phyloP scores from a whole-genome alignment of 2,113 vertebrate species.

The Mormoops blainvillei region DNA sequence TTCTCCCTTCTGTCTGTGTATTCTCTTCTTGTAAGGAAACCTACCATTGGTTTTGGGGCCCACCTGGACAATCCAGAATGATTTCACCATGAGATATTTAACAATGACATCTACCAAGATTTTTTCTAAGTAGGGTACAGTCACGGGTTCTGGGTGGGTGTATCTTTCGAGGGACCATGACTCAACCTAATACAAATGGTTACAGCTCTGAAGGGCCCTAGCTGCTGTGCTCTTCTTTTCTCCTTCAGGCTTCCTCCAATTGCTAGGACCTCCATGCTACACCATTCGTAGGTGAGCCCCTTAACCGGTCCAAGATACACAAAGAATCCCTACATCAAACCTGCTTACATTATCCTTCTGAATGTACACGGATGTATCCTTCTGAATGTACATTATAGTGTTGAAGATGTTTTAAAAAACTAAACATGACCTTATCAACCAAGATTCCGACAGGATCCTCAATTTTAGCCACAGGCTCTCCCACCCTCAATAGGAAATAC shows the following conservation, averaged over 20 bases:
- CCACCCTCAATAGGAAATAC: no score
- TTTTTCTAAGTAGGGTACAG: neutral
- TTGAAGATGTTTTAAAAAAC: neutral
- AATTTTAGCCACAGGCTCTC: neutral
- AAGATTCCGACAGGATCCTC: neutral
- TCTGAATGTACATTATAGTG: neutral
- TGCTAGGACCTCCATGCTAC: neutral
- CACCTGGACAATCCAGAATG: neutral
- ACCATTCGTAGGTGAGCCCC: neutral
- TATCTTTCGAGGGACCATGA: neutral
- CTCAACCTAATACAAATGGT: neutral
- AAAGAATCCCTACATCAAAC: neutral
- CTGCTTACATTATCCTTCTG: neutral
- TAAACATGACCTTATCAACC: neutral
- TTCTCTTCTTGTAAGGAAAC: neutral
- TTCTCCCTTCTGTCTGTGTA: neutral
- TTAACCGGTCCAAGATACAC: neutral
- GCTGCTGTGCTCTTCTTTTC: no score
- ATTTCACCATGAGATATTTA: neutral
- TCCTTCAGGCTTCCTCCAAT: neutral
- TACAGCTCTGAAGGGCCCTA: accelerated
- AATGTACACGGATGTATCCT: neutral
- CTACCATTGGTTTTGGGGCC: neutral
- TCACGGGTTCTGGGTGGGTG: neutral
- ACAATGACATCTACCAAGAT: neutral